Percentiles rank a stretch among this genome's conserved stretches.
Evolutionary conservation across 2,888 invertebrate genomes (phyloP).

Genomic region (Leptinotarsa rubiginosa): DNA sequence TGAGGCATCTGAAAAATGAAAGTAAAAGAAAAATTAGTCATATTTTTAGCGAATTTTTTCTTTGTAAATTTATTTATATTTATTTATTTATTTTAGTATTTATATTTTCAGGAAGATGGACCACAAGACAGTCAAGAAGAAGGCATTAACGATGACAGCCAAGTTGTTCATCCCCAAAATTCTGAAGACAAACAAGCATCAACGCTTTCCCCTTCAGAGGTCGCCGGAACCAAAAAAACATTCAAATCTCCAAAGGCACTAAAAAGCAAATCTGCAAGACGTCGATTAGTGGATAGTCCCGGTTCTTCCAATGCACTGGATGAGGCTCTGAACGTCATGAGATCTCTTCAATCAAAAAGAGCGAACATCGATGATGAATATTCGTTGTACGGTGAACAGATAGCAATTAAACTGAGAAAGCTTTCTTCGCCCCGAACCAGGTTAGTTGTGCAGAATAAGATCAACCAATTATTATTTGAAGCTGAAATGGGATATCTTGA

Average conservation of each 20-base stretch:
- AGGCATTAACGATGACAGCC: conserved; percentile 16
- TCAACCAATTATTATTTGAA: too few relatives aligned
- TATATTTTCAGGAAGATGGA: conserved; percentile 16
- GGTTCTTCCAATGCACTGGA: conserved; percentile 8
- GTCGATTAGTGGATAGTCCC: too few relatives aligned
- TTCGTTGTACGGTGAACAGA: not conserved
- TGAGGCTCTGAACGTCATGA: conserved; percentile 17
- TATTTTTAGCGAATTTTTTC: too few relatives aligned
- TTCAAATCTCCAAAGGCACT: too few relatives aligned
- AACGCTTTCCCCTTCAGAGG: conserved; percentile 1
- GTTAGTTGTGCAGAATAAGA: too few relatives aligned
- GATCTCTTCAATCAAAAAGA: conserved; percentile 14
- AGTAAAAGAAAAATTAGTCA: too few relatives aligned
- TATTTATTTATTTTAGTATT: too few relatives aligned
- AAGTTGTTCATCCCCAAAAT: not conserved
- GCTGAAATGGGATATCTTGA: too few relatives aligned
- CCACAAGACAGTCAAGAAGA: conserved; percentile 4
- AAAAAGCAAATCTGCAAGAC: too few relatives aligned
- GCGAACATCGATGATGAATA: conserved; percentile 17
- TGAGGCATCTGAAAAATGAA: too few relatives aligned
- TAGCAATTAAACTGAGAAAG: not conserved
- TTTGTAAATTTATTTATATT: too few relatives aligned
- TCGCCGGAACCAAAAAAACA: too few relatives aligned
- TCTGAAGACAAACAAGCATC: conserved; percentile 13
- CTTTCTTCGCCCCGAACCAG: conserved; percentile 17